A percentile compares a stretch with the other conserved stretches of the same genome.
These are phyloP conservation scores for Fratercula arctica DNA, from an alignment of 2,797 vertebrate genomes.

Conservation along the genomic window DNA sequence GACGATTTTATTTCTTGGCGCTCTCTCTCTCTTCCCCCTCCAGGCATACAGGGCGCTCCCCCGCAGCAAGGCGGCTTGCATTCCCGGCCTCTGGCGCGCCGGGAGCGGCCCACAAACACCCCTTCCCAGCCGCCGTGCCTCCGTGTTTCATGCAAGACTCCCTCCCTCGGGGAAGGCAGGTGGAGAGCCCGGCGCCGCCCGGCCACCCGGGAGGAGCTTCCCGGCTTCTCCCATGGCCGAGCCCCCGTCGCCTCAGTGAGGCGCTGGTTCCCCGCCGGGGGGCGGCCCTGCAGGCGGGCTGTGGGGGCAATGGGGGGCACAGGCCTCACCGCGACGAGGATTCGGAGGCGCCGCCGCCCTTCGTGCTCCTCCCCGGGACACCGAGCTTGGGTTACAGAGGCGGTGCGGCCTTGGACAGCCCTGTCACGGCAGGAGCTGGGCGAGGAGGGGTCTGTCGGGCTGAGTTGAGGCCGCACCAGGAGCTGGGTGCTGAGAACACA, in stretches of 20 bases:
- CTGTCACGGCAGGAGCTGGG: rapidly evolving
- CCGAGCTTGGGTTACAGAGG: neutral
- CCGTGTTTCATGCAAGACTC: rapidly evolving
- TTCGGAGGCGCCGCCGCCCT: rapidly evolving
- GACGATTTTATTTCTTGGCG: neutral
- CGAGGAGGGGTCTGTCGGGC: neutral
- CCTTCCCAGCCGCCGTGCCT: rapidly evolving
- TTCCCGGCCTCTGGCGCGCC: rapidly evolving
- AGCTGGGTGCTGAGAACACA: neutral
- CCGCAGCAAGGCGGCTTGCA: rapidly evolving
- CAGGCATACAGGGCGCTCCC: neutral
- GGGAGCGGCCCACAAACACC: rapidly evolving
- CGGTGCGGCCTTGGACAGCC: rapidly evolving
- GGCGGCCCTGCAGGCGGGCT: too few relatives aligned
- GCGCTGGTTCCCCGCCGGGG: rapidly evolving
- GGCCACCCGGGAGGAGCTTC: too few relatives aligned
- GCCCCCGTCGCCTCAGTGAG: neutral
- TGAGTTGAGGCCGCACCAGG: too few relatives aligned
- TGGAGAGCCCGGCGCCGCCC: neutral
- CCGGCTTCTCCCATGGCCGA: too few relatives aligned
- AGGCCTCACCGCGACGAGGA: rapidly evolving
- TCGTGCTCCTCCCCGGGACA: rapidly evolving
- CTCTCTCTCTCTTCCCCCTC: too few relatives aligned
- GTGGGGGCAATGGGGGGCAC: too few relatives aligned
- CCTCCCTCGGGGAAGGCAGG: rapidly evolving